Base-by-base conservation (phyloP, 2,113 vertebrate species). In the western clawed frog (Xenopus tropicalis) region DNA sequence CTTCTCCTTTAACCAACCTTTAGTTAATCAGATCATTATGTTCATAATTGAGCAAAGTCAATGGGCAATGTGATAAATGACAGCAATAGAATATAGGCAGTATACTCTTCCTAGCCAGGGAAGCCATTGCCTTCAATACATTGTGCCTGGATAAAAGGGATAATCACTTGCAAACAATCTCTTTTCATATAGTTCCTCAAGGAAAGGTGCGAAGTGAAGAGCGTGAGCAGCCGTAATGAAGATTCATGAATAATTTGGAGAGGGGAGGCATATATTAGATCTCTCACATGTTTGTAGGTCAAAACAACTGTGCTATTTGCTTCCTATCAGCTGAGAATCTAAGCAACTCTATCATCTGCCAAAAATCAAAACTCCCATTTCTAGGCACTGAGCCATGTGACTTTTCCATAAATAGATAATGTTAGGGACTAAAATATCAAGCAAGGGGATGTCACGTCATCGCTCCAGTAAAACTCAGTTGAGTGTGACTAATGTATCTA, bases 361-460 rank as follows among this genome's bases (percentile, higher is more conserved):
- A 66, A 43, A 73, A 58, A 73, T 66, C 51, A n/a, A 73, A 66
- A 66, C 71, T 66, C 71, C 71, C 63, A 42, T 66, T 56, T 66
- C 51, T 20, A 66, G 62, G 29, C 62, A 66, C 51, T n/a, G 23
- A 44, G 52, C 63, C 71, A 66, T 66, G 43, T 48, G 21, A 48
- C n/a, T 46, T 21, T 14, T 7, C 64, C 11, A 66, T 23, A 44
- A 46, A 73, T 66, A 66, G 71, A 66, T 73, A 58, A 73, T 58
- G 21, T 22, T 66, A 66, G 71, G 71, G 20, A 57, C 29, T 14
- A 22, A 66, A 66, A 57, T 65, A 52, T 57, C 70, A 72, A 65
- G 25, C 24, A 20, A 73, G n/a, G n/a, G 57, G 11, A 61, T 46
- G 48, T n/a, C 19, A 23, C 43, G 11, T 61, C 69, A 61, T 46